A percentile compares a stretch with the other conserved stretches of the same genome.
Conservation (phyloP, 2,797 vertebrate genomes). For the Siniperca obscura region DNA sequence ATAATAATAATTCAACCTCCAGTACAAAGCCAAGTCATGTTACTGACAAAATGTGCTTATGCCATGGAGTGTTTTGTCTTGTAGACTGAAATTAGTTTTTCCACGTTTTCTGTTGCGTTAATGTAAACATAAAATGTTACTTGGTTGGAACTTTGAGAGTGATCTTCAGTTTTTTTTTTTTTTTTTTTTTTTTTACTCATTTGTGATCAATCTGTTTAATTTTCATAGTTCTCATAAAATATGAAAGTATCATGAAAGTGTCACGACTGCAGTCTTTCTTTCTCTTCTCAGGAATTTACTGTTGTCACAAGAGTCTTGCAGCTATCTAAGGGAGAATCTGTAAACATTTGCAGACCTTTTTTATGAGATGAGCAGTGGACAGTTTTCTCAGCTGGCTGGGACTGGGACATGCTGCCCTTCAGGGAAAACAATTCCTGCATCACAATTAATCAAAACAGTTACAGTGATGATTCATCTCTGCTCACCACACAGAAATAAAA, state of each 20-base stretch:
- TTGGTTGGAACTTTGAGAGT: slow-evolving; percentile 46
- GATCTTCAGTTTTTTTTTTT: neutral
- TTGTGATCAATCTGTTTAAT: neutral
- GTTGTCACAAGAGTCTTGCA: neutral
- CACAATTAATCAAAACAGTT: neutral
- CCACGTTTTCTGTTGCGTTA: slow-evolving; percentile 47
- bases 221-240: neutral
- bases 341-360: slow-evolving; percentile 1
- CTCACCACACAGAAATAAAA: neutral
- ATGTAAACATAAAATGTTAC: slow-evolving; percentile 65
- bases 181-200: neutral
- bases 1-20: neutral
- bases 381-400: neutral
- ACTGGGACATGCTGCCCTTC: neutral
- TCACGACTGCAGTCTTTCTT: neutral
- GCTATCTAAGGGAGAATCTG: neutral
- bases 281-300: neutral
- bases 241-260: neutral
- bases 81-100: slow-evolving; percentile 37
- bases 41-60: slow-evolving; percentile 37
- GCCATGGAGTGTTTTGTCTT: slow-evolving; percentile 43
- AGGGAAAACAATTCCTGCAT: neutral
- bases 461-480: neutral
- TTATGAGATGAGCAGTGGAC: too few species aligned
- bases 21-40: slow-evolving; percentile 24